A percentile compares a stretch with the other conserved stretches of the same genome.
Conservation (phyloP, 2,888 invertebrate genomes). For the Tipula lateralis region DNA sequence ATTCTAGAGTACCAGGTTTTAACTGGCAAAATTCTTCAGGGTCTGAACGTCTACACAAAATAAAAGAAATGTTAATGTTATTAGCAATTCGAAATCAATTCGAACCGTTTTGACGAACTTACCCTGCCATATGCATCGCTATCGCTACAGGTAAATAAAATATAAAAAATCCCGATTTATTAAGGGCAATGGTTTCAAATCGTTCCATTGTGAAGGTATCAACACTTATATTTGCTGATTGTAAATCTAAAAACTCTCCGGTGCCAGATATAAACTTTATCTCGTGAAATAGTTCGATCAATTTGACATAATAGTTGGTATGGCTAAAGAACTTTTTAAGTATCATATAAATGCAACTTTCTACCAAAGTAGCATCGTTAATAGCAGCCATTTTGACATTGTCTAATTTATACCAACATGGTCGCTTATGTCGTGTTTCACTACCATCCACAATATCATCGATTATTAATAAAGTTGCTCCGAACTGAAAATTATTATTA, state of each 20-base stretch:
- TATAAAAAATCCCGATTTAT: slow-evolving; percentile 90
- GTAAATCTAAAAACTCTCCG: slow-evolving; percentile 78
- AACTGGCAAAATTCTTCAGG: too few relatives aligned
- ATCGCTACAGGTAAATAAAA: slow-evolving; percentile 87
- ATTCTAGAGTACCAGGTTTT: too few relatives aligned
- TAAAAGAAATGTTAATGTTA: too few relatives aligned
- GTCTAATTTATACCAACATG: too few relatives aligned
- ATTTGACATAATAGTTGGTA: too few relatives aligned
- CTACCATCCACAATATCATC: too few relatives aligned
- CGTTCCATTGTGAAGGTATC: slow-evolving; percentile 76
- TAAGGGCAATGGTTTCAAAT: slow-evolving; percentile 82
- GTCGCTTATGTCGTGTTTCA: too few relatives aligned
- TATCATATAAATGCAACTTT: slow-evolving; percentile 72
- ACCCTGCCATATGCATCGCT: slow-evolving; percentile 80
- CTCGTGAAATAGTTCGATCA: slow-evolving; percentile 75
- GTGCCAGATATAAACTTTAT: slow-evolving; percentile 59
- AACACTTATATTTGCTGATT: slow-evolving; percentile 60
- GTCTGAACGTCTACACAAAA: too few relatives aligned
- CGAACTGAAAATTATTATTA: too few relatives aligned
- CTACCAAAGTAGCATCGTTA: slow-evolving; percentile 80
- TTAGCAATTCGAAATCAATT: too few relatives aligned
- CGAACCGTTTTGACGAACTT: too few relatives aligned
- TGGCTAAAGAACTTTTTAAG: slow-evolving; percentile 70
- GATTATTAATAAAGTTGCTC: too few relatives aligned
- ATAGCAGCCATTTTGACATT: slow-evolving; percentile 71